These are phyloP conservation scores for Torymus auratus DNA, from an alignment of 2,888 invertebrate genomes.

Conservation along the genomic window DNA sequence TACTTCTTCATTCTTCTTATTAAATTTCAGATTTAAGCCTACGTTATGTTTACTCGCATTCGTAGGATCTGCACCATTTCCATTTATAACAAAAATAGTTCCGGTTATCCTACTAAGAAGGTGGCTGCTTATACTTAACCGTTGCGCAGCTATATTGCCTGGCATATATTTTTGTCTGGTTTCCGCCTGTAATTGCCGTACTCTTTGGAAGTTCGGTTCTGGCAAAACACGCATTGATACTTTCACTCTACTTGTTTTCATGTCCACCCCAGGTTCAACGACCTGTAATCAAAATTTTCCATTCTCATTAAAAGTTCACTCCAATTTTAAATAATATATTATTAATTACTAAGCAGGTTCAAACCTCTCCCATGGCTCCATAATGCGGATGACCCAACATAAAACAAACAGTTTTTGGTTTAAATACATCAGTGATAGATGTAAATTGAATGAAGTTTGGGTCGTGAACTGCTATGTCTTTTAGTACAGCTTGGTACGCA, in stretches of 20 bases:
- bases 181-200: conserved; percentile 69
- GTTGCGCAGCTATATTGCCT: conserved; percentile 80
- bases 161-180: conserved; percentile 78
- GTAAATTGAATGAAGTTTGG: conserved; percentile 74
- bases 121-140: conserved; percentile 82
- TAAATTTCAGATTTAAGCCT: conserved; percentile 94
- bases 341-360: neutral
- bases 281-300: conserved; percentile 76
- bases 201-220: conserved; percentile 78
- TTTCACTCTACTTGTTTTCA: conserved; percentile 81
- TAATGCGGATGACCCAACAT: conserved; percentile 88
- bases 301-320: conserved; percentile 57
- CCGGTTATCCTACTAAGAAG: conserved; percentile 93
- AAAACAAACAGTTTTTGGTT: conserved; percentile 84
- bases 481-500: conserved; percentile 84
- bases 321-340: neutral
- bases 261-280: conserved; percentile 78
- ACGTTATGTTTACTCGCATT: conserved; percentile 83
- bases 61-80: conserved; percentile 76
- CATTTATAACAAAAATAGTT: conserved; percentile 82
- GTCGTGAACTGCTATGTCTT: conserved; percentile 78
- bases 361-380: conserved; percentile 87
- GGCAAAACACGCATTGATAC: conserved; percentile 78
- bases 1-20: conserved; percentile 85
- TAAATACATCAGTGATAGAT: conserved; percentile 82